Base-by-base conservation (phyloP, 2,888 invertebrate species). In the Hydroisotoma schaefferi region DNA sequence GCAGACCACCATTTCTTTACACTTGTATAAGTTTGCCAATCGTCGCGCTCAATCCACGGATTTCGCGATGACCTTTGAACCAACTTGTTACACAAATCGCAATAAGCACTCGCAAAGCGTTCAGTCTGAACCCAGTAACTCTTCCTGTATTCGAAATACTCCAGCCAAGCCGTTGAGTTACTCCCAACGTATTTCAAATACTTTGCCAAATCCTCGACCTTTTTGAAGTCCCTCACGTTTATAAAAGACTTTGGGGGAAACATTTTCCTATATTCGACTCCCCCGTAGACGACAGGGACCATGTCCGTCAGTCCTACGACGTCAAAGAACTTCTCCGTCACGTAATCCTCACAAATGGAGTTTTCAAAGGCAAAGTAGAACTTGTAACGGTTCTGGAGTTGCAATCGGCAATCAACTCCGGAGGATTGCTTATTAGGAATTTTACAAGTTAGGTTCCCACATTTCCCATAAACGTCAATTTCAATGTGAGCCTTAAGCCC, bases 311-410 rank as follows among this genome's bases (percentile, higher is more conserved):
- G 8, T 2, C 10, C 26, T n/a, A n/a, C n/a, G 5, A 22, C 40
- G 8, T 44, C 27, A 26, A 48, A 57, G 40, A 49, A 49, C 57
- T 49, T 57, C 22, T 57, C 57, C 20, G 57, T 49, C 20, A 40
- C 40, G 46, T 49, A 57, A 25, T 57, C 57, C n/a, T 33, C 4
- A 20, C 57, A 57, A 22, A 48, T 18, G 2, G 33, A 12, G 15
- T 15, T 57, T 25, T 57, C 57, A 25, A 48, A 48, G 2, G 57
- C 23, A 18, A 57, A 47, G 48, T 57, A 57, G 40, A 57, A 57
- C 23, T 57, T 57, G 48, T 57, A 53, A 5, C 4, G 5, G 20
- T 22, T 6, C 6, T 4, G 6, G 27, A 53, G 38, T 6, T 40
- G n/a, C 4, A 43, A 18, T 15, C 23, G 5, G 43, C 53, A 53